Base-by-base conservation (phyloP, 2,888 invertebrate species). In the Deladenus siricidicola region DNA sequence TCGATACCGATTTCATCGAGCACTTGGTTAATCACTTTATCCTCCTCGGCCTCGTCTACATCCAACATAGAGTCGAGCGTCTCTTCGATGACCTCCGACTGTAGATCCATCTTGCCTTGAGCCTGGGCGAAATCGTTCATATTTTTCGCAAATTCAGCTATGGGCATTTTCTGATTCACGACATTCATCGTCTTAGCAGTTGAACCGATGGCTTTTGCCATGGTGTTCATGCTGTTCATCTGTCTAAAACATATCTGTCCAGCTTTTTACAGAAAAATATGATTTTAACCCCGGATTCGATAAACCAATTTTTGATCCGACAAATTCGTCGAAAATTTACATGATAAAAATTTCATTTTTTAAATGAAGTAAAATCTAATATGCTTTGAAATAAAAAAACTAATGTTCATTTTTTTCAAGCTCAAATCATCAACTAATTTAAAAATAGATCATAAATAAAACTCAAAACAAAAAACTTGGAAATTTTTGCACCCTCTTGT, bases 1-100 rank as follows among this genome's bases (percentile, higher is more conserved):
- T 93, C 92, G 80, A 93, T 92, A 66, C 92, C 92, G 75, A 93
- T 92, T 82, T 93, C 92, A 82, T 92, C 92, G n/a, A 92, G 84
- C 44, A 92, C 90, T 81, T 89, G 85, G 76, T 85, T 86, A n/a
- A 92, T 87, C 81, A 93, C 86, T 67, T 86, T 86, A 77, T 90
- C 89, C 73, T 87, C 85, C 80, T 91, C 90, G 69, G 88, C 87
- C 80, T 92, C 91, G 80, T 92, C 92, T 0, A 87, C 90, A 43
- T 85, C 85, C 73, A 92, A 83, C 75, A 92, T 89, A 75, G 90
- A 89, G 80, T 91, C 90, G 68, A 92, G 81, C 0, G 89, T 88
- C 61, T 92, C 91, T 81, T 89, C 88, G 79, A 92, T 71, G 63
- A 73, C 67, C 66, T 93, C 92, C 82, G 92, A 91, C 0, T 89